A percentile compares a stretch with the other conserved stretches of the same genome.
Conservation (phyloP, 2,888 invertebrate genomes). For the Nemotelus pantherinus region DNA sequence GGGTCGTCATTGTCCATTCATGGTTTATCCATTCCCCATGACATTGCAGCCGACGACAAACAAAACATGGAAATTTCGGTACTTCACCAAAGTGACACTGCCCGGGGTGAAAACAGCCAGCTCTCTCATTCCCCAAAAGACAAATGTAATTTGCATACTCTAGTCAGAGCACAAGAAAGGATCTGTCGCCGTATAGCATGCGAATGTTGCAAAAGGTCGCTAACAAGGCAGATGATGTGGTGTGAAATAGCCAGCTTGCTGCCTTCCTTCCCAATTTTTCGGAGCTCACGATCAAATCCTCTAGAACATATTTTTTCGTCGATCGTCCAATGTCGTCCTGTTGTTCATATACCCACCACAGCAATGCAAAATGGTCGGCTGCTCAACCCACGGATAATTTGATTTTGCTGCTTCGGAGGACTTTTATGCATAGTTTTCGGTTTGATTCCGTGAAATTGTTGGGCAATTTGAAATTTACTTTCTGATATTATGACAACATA, state of each 20-base stretch:
- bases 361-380: no score
- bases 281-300: no score
- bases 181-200: background rate
- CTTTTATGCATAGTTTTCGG: constrained; percentile 26
- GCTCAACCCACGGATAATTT: background rate
- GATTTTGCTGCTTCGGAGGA: constrained; percentile 5
- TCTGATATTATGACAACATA: background rate
- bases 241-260: background rate
- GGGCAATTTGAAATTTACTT: constrained; percentile 26
- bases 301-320: no score
- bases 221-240: background rate
- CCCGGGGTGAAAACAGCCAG: background rate
- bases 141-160: constrained; percentile 41
- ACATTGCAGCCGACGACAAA: no score
- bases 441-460: constrained; percentile 3
- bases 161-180: constrained; percentile 19
- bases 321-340: background rate
- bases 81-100: no score
- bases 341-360: background rate
- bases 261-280: no score
- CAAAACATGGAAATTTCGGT: no score
- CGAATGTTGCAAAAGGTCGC: background rate
- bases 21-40: no score
- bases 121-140: constrained; percentile 21
- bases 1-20: no score